A percentile compares a stretch with the other conserved stretches of the same genome.
Conservation (phyloP, 2,113 vertebrate species). For the Labrus mixtus region DNA sequence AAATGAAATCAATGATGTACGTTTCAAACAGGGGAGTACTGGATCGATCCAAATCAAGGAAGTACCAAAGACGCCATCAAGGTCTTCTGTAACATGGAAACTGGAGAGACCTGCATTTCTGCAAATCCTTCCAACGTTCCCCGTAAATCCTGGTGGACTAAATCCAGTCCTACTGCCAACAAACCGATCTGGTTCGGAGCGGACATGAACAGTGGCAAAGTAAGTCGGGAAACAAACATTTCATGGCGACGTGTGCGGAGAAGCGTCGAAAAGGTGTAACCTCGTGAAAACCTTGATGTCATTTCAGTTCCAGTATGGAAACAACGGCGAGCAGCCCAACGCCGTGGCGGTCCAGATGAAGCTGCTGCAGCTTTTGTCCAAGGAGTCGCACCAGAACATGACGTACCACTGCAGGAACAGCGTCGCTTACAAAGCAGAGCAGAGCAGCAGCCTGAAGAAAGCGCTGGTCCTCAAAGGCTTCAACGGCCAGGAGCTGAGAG, state of each 20-base stretch:
- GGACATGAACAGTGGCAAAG: conserved; percentile 92
- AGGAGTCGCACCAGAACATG: conserved; percentile 92
- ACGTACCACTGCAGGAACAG: conserved; percentile 96
- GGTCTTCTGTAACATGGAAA: conserved; percentile 97
- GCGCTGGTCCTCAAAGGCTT: conserved; percentile 90
- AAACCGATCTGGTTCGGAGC: conserved; percentile 94
- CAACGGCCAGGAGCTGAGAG: conserved; percentile 94
- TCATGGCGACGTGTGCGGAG: no score
- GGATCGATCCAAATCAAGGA: conserved; percentile 98
- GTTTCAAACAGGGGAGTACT: conserved; percentile 89
- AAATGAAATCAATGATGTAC: no score
- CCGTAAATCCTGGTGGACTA: conserved; percentile 94
- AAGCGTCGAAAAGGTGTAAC: neutral
- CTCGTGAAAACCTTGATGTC: neutral
- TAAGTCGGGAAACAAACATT: conserved; percentile 66
- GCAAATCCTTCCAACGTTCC: conserved; percentile 90
- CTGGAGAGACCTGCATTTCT: conserved; percentile 93
- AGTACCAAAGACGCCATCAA: conserved; percentile 93
- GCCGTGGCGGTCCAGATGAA: conserved; percentile 92
- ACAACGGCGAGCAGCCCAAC: conserved; percentile 84
- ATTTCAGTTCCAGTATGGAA: conserved; percentile 91
- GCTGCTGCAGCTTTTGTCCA: conserved; percentile 94
- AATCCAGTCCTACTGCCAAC: conserved; percentile 76
- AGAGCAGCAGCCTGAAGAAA: conserved; percentile 89
- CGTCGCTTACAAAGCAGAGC: conserved; percentile 90